Evolutionary conservation across 2,113 vertebrate species (phyloP).

Genomic region (Cromileptes altivelis): DNA sequence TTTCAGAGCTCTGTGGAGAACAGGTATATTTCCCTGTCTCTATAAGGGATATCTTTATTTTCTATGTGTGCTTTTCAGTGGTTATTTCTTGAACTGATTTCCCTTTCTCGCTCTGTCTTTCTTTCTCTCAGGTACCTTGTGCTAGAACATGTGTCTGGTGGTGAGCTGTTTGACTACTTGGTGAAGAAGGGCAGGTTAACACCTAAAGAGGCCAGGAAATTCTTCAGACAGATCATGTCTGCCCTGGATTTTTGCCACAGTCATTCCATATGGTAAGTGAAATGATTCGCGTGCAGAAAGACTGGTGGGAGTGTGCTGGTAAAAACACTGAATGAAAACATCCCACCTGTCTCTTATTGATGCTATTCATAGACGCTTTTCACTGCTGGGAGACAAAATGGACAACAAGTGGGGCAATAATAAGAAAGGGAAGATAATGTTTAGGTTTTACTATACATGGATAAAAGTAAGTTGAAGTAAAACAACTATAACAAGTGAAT

Average conservation of each 20-base stretch:
- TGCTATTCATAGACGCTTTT: background rate
- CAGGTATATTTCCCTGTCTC: background rate
- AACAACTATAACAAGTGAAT: background rate
- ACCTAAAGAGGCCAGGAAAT: conserved; percentile 98
- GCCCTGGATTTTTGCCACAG: conserved; percentile 99
- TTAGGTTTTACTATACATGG: background rate
- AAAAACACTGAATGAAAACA: background rate
- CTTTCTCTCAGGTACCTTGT: conserved; percentile 92
- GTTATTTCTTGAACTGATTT: background rate
- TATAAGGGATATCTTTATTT: background rate
- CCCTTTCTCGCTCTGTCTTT: conserved; percentile 2
- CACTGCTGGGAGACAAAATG: background rate
- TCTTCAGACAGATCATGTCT: conserved; percentile 99
- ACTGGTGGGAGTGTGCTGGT: background rate
- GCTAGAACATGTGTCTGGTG: conserved; percentile 98
- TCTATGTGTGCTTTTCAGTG: conserved; percentile 5
- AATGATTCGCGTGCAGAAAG: background rate
- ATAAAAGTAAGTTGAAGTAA: background rate
- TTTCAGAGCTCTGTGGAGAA: conserved; percentile 1
- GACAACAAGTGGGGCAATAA: background rate
- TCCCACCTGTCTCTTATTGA: background rate
- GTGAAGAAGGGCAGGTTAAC: conserved; percentile 99
- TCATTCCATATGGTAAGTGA: conserved; percentile 98
- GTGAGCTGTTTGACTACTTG: conserved; percentile 98
- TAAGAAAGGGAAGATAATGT: background rate